Base-by-base conservation (phyloP, 2,797 vertebrate species). In the Cyprinella venusta region DNA sequence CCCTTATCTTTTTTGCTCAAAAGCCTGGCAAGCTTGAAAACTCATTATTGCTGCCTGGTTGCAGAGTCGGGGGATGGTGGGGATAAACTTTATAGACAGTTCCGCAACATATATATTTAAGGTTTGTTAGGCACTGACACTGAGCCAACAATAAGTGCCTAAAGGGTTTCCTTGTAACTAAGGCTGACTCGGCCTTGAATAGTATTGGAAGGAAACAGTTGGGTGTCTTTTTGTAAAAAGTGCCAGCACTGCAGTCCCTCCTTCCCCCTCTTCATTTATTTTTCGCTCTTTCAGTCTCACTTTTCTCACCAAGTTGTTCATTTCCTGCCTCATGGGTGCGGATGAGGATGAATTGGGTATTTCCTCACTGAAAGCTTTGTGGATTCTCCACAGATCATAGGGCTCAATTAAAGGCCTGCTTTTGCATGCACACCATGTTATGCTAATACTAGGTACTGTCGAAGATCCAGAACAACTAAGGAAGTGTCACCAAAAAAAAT, bases 1-100 rank as follows among this genome's bases (percentile, higher is more conserved):
- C 45, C 70, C 85, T 89, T 86, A 88, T 89, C 88, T 82, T 42
- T 9, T 68, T 56, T 48, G 61, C 72, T 13, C 80, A 87, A 79
- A 77, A 82, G 78, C 78, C 72, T 85, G 69, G 85, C 82, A 84
- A 79, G 72, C 71, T 86, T 63, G 67, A 84, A 84, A 86, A 84
- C 42, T 80, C 82, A 87, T 87, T 89, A 85, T 68, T 69, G 56
- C 21, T 82, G 38, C 86, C 71, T 64, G 75, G 78, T 83, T 79
- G 77, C 36, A n/a, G 38, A 75, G 56, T 64, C 30, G 67, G 64
- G 63, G 33, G 26, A 61, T 50, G 21, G 45, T 42, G 74, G 78
- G 74, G 71, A 68, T 64, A 56, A 83, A 79, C 54, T 76, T 85
- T 21, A 81, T 80, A 77, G 86, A 82, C 80, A 86, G 83, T 67